phyloP scores from a whole-genome alignment of 1,140 invertebrate genomes.

The Drosophila pseudoobscura region DNA sequence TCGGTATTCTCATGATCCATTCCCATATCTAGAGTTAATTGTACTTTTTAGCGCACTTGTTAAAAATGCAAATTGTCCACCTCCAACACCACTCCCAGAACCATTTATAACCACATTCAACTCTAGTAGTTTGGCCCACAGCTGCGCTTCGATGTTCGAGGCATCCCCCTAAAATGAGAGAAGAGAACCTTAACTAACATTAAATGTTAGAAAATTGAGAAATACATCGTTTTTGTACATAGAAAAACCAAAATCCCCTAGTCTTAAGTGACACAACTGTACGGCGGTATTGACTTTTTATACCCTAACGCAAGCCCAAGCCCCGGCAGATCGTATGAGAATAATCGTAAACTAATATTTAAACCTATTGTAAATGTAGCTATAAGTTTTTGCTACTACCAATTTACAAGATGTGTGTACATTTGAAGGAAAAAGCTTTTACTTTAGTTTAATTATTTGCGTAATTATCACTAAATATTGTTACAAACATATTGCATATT shows the following conservation, averaged over 20 bases:
- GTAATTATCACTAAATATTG: constrained; percentile 77
- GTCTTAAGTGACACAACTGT: constrained; percentile 57
- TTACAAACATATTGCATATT: constrained; percentile 79
- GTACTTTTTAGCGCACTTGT: constrained; percentile 83
- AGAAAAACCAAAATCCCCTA: constrained; percentile 48
- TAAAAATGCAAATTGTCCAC: constrained; percentile 80
- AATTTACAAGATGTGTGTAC: constrained; percentile 73
- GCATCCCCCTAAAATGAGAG: constrained; percentile 17
- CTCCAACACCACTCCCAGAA: constrained; percentile 2
- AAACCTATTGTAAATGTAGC: constrained; percentile 72
- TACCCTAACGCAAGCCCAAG: constrained; percentile 42
- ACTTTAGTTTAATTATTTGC: constrained; percentile 82
- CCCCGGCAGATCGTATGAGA: constrained; percentile 23
- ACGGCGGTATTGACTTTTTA: constrained; percentile 63
- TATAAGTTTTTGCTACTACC: constrained; percentile 79
- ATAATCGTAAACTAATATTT: constrained; percentile 28
- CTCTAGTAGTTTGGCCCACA: constrained; percentile 6
- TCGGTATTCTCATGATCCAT: neutral
- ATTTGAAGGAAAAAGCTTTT: constrained; percentile 79
- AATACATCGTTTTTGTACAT: constrained; percentile 55
- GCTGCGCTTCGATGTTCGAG: constrained; percentile 8
- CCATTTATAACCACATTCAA: constrained; percentile 2
- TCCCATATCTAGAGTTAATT: constrained; percentile 48
- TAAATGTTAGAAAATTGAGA: constrained; percentile 58
- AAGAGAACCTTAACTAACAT: constrained; percentile 51